Base-by-base conservation (phyloP, 1,140 invertebrate species). In the Ephestia elutella region DNA sequence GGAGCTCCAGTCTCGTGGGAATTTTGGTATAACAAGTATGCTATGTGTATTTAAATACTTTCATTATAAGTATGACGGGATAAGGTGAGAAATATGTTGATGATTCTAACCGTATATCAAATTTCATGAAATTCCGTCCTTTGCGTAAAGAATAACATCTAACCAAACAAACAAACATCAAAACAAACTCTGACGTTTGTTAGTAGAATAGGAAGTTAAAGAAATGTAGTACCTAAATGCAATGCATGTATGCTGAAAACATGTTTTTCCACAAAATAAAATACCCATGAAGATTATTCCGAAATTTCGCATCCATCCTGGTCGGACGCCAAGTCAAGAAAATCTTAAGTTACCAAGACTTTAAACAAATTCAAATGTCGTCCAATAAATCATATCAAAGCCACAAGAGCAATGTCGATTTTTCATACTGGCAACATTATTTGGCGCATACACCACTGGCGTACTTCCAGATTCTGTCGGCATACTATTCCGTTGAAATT, bases 391-490 rank as follows among this genome's bases (percentile, higher is more conserved):
- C 63, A 65, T 50, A 56, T 20, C 44, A 21, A 25, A 19, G 49
- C 30, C 49, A 18, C 49, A 56, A 30, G 48, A 61, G 57, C 55
- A 28, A 59, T 65, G 59, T 65, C 59, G 56, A 65, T 61, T 59
- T 62, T 59, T 54, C 53, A 44, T 44, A 44, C 38, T 44, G 0
- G 60, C 56, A 56, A 56, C 54, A 60, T 59, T 62, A 62, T 54
- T 66, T 62, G 59, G 63, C 65, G 66, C 63, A 66, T 64, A 63
- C 60, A 49, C 60, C 49, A 65, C 54, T 68, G 70, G 70, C 70
- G 25, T 0, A n/a, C 0, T 59, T 62, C 69, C 65, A 70, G 51
- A 56, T 65, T 63, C 64, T 57, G 62, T 67, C 13, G 38, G 15
- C 38, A 44, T 44, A 44, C 38, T 44, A 44, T 73, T 63, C 59